Evolutionary conservation across 2,888 invertebrate species (phyloP), one percentile per base, ranked within the genome.

Genomic region (Hipparchia sbordonii): DNA sequence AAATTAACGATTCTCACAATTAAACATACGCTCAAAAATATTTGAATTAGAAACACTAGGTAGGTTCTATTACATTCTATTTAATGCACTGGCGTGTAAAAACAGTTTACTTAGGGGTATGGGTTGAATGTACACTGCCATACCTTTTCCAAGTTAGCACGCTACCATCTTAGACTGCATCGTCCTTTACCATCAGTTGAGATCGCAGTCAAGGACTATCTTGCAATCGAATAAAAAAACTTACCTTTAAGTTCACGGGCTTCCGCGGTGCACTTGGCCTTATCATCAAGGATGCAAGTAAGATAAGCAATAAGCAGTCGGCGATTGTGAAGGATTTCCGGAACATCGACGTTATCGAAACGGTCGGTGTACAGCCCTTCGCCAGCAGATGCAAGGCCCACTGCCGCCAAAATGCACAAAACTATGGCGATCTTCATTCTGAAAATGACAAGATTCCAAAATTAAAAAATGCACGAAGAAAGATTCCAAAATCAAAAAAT

Each of bases 221-320:
- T 23, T 23, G 23, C 23, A 23, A 23, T 23, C 23, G 1, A 23
- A 23, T 23, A 23, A 23, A 23, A 23, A 23, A 10, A 85, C 94
- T 94, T 87, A 96, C 97, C 92, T 92, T 95, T 96, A 0, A 97
- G 89, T 87, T 96, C 95, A 79, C 94, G 95, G 74, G 94, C 96
- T 77, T 96, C 96, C 6, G 96, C 91, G 0, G 96, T 95, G 85
- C 97, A 97, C 72, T 82, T 87, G 63, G 95, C 95, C 75, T 89
- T 85, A 8, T 57, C 57, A 0, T 94, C 95, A 74, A 96, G 88
- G 45, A 96, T 82, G 78, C 97, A 97, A 54, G 95, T 94, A 56
- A 96, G 82, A 82, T 97, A 97, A 62, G 95, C 94, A 13, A 92
- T 89, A 3, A 96, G 84, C 45, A 97, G 88, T 6, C 96, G 94